phyloP scores from a whole-genome alignment of 2,113 vertebrate species.

The Pachypanchax playfairii region DNA sequence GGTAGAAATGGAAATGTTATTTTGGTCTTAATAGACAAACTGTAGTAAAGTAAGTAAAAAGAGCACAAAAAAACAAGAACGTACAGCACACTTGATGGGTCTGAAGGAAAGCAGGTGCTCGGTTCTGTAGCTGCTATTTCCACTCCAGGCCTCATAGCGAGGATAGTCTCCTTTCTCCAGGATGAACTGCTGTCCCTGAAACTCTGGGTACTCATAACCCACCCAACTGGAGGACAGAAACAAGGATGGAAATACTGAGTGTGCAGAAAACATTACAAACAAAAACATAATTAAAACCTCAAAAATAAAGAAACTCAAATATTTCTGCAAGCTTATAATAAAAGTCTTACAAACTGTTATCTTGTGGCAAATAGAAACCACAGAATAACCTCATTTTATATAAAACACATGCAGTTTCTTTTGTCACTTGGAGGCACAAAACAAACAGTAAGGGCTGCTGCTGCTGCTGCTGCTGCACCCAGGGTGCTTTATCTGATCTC shows the following conservation, averaged over 20 bases:
- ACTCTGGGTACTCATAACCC: slow-evolving; percentile 93
- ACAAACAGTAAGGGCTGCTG: slow-evolving; percentile 68
- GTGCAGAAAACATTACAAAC: not conserved
- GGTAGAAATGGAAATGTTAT: not conserved
- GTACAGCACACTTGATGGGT: slow-evolving; percentile 90
- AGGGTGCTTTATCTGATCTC: slow-evolving; percentile 66
- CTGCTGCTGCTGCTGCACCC: slow-evolving; percentile 55
- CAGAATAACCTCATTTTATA: slow-evolving; percentile 20
- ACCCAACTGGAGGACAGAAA: slow-evolving; percentile 82
- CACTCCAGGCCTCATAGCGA: slow-evolving; percentile 92
- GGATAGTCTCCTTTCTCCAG: slow-evolving; percentile 97
- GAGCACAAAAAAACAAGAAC: slow-evolving; percentile 58
- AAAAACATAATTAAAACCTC: not conserved
- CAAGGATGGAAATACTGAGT: not conserved
- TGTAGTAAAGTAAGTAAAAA: no score
- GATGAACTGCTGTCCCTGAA: slow-evolving; percentile 97
- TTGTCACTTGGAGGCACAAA: slow-evolving; percentile 67
- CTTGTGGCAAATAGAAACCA: slow-evolving; percentile 15
- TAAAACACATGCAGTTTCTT: slow-evolving; percentile 40
- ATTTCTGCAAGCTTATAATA: not conserved
- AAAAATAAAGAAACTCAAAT: not conserved
- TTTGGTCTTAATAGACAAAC: no score
- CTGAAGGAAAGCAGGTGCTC: slow-evolving; percentile 95
- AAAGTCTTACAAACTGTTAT: slow-evolving; percentile 6
- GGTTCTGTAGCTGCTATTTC: slow-evolving; percentile 92